Percentiles rank a stretch among this genome's conserved stretches.
Conservation (phyloP, 2,797 vertebrate genomes). For the Austrolebias charrua region DNA sequence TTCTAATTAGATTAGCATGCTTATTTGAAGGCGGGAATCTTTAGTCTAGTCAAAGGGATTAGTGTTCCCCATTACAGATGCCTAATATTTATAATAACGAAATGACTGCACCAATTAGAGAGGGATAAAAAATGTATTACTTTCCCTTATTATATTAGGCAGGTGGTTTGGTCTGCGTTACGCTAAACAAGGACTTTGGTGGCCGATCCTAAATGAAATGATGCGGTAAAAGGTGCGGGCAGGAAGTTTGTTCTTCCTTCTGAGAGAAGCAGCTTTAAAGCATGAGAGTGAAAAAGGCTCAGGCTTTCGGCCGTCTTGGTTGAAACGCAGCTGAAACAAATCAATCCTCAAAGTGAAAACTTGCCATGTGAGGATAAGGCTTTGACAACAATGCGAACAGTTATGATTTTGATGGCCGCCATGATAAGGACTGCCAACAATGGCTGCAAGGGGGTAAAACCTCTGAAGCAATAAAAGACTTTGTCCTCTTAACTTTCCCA, state of each 20-base stretch:
- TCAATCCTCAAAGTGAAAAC: slow-evolving; percentile 79
- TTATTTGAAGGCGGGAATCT: slow-evolving; percentile 90
- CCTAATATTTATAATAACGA: slow-evolving; percentile 98
- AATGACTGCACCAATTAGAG: slow-evolving; percentile 94
- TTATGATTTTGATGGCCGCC: slow-evolving; percentile 80
- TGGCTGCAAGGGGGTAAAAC: slow-evolving; percentile 50
- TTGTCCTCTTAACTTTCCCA: slow-evolving; percentile 48
- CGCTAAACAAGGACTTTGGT: slow-evolving; percentile 82
- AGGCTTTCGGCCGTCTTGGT: slow-evolving; percentile 51
- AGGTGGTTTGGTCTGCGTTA: slow-evolving; percentile 82
- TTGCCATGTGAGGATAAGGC: slow-evolving; percentile 66
- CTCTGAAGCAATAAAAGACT: slow-evolving; percentile 57
- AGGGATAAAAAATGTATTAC: slow-evolving; percentile 97
- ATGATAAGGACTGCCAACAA: slow-evolving; percentile 47
- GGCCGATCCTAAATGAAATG: slow-evolving; percentile 71
- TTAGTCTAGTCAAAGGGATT: slow-evolving; percentile 91
- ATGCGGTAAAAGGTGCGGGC: slow-evolving; percentile 60
- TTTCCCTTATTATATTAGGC: slow-evolving; percentile 89
- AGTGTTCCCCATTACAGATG: slow-evolving; percentile 89
- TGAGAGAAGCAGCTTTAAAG: slow-evolving; percentile 56
- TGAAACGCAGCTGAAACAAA: slow-evolving; percentile 67
- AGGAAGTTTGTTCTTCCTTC: slow-evolving; percentile 58
- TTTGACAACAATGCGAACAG: slow-evolving; percentile 67
- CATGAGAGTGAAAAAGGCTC: slow-evolving; percentile 63
- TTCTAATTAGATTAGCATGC: slow-evolving; percentile 99